Evolutionary conservation across 2,113 vertebrate species (phyloP).

Genomic region (Cisticola juncidis): DNA sequence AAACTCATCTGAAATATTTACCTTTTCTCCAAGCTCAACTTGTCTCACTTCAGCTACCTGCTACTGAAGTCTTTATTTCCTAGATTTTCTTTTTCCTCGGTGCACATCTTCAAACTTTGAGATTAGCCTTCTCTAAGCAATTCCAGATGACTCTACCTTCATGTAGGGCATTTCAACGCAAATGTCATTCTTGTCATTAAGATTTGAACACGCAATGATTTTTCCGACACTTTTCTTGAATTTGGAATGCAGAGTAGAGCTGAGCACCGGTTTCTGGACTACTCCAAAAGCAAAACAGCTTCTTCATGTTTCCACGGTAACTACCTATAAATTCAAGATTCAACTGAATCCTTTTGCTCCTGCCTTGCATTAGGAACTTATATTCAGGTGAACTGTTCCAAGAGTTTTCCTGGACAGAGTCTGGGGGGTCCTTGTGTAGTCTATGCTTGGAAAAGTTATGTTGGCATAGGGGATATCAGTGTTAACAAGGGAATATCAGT

Average conservation of each 20-base stretch:
- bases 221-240: background rate
- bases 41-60: background rate
- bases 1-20: background rate
- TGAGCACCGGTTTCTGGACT: background rate
- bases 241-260: background rate
- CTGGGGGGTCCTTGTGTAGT: background rate
- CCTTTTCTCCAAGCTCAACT: background rate
- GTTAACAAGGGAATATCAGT: background rate
- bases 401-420: background rate
- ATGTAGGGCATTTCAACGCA: background rate
- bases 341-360: background rate
- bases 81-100: background rate
- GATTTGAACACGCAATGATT: background rate
- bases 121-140: background rate
- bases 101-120: background rate
- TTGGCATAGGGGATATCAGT: background rate
- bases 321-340: background rate
- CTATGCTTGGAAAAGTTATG: background rate
- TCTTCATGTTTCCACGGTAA: background rate
- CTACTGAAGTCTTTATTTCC: background rate
- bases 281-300: background rate
- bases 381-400: background rate
- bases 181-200: background rate
- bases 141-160: background rate
- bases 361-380: background rate